Evolutionary conservation across 2,888 invertebrate genomes (phyloP).

Genomic region (Fragum sueziense): DNA sequence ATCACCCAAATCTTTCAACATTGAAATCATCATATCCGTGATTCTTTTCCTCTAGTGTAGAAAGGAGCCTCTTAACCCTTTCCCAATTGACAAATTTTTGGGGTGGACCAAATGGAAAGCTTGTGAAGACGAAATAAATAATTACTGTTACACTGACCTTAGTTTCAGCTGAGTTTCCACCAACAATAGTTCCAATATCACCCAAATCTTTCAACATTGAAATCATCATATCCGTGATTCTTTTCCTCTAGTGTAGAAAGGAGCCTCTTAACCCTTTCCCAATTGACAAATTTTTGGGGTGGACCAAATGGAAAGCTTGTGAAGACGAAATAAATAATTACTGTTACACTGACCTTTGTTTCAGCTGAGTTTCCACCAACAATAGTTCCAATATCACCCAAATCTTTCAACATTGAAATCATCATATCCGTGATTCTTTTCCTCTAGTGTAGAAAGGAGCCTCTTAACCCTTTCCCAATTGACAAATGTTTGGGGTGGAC

Average conservation of each 20-base stretch:
- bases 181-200: slow-evolving; percentile 96
- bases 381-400: slow-evolving; percentile 95
- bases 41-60: slow-evolving; percentile 97
- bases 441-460: slow-evolving; percentile 95
- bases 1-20: slow-evolving; percentile 96
- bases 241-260: slow-evolving; percentile 95
- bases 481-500: too few species aligned
- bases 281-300: too few species aligned
- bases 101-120: too few species aligned
- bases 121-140: too few species aligned
- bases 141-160: slow-evolving; percentile 71
- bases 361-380: slow-evolving; percentile 86
- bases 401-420: slow-evolving; percentile 94
- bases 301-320: too few species aligned
- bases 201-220: slow-evolving; percentile 96
- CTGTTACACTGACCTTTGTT: slow-evolving; percentile 72
- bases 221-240: slow-evolving; percentile 96
- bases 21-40: slow-evolving; percentile 95
- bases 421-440: slow-evolving; percentile 97
- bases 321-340: too few species aligned
- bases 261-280: slow-evolving; percentile 96
- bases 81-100: too few species aligned
- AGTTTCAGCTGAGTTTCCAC: slow-evolving; percentile 83
- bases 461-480: too few species aligned
- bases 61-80: slow-evolving; percentile 95